Base-by-base conservation (phyloP, 2,797 vertebrate genomes). In the Lemur catta region DNA sequence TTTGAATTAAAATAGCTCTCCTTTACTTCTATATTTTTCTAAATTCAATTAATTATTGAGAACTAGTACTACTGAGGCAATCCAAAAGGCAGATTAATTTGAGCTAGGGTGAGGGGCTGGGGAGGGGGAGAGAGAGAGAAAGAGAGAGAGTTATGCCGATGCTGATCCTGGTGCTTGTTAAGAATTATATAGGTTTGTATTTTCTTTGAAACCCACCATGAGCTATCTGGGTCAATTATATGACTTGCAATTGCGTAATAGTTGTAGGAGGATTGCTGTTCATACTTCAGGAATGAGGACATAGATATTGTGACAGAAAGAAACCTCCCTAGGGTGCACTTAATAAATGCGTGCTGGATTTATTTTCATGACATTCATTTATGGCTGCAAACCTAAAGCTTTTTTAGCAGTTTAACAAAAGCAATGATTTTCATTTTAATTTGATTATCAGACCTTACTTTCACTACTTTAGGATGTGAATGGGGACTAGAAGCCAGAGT, bases 41-140 rank as follows among this genome's bases (percentile, higher is more conserved):
- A 94, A 93, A 84, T 91, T 84, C 86, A 92, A n/a, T 76, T 95
- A 74, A 87, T 74, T 91, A 24, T 18, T 89, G 28, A 52, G 48
- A 69, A 79, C 33, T 57, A 14, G 22, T 72, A 50, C 41, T 84
- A 33, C 6, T 74, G 72, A 84, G 46, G 30, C 72, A 94, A 55
- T 93, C 26, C 69, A 75, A 94, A 89, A 80, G 57, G 48, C 69
- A 88, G 46, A 33, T 30, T 69, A 75, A 75, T 93, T 75, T 79
- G 69, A 92, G 26, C 33, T 74, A 38, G 75, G 28, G 82, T 46
- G 33, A 78, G 30, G 30, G 26, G 48, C 12, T 41, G 11, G 12
- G 61, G 14, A 65, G 4, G 41, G n/a, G 26, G 67, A 6, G 43
- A 76, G 35, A 13, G 41, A 30, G n/a, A 43, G 72, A 87, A 18